A percentile compares a stretch with the other conserved stretches of the same genome.
These are phyloP conservation scores for Bubo bubo DNA, from an alignment of 2,113 vertebrate genomes.

Conservation along the genomic window DNA sequence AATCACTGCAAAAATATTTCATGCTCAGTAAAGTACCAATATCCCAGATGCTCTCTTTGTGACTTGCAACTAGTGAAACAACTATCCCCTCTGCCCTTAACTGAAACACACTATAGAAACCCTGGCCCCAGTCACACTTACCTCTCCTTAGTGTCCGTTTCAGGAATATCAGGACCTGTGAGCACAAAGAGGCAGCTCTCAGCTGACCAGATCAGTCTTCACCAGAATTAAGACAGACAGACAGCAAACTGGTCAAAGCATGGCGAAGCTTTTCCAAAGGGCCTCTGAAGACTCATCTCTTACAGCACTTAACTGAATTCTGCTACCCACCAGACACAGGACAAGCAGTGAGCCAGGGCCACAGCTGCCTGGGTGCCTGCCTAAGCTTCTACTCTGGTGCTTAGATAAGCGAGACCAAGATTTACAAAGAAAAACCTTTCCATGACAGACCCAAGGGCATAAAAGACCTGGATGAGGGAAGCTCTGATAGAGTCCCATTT, in stretches of 20 bases:
- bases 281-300: not conserved
- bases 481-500: not conserved
- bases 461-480: not conserved
- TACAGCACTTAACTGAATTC: not conserved
- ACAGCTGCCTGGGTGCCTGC: not conserved
- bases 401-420: not conserved
- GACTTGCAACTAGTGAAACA: not conserved
- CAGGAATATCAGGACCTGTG: constrained; percentile 90
- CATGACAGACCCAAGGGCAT: not conserved
- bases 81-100: not conserved
- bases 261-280: not conserved
- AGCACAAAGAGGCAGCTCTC: constrained; percentile 24
- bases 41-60: not conserved
- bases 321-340: not conserved
- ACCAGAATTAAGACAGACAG: not conserved
- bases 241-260: not conserved
- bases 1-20: not conserved
- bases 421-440: not conserved
- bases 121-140: constrained; percentile 49
- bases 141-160: constrained; percentile 92
- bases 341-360: not conserved
- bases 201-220: not conserved
- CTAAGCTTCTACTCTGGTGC: not conserved
- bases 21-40: not conserved
- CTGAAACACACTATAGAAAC: not conserved